A percentile compares a stretch with the other conserved stretches of the same genome.
Conservation (phyloP, 1,140 invertebrate genomes). For the Tetragonula clypearis region DNA sequence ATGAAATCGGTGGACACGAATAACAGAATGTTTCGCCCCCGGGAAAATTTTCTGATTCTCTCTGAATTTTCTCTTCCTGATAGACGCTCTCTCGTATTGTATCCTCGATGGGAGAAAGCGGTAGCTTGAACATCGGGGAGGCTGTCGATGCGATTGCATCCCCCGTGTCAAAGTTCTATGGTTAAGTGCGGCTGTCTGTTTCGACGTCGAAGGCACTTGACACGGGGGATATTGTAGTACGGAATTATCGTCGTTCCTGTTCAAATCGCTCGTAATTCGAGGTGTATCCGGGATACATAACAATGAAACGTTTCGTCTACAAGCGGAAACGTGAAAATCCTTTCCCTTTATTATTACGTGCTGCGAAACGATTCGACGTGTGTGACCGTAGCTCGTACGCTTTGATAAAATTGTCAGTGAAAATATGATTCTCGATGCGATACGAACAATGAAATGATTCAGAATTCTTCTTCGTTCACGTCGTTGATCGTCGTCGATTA, state of each 20-base stretch:
- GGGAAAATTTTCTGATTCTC: slow-evolving; percentile 27
- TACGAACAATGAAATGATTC: too few species aligned
- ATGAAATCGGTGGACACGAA: slow-evolving; percentile 28
- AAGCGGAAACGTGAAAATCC: neutral
- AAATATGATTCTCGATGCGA: too few species aligned
- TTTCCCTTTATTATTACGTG: neutral
- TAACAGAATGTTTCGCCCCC: slow-evolving; percentile 1
- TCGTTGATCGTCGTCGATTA: too few species aligned
- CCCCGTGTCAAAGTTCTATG: slow-evolving; percentile 13
- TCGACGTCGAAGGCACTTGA: slow-evolving; percentile 27
- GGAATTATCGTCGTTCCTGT: neutral
- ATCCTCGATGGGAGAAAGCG: neutral
- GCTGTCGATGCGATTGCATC: slow-evolving; percentile 30
- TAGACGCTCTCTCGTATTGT: slow-evolving; percentile 58
- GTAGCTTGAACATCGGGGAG: slow-evolving; percentile 57
- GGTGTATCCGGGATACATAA: neutral
- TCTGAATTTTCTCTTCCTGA: slow-evolving; percentile 48
- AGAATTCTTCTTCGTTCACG: too few species aligned
- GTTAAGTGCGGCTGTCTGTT: slow-evolving; percentile 43
- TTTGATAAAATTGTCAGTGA: too few species aligned
- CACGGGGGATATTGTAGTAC: neutral
- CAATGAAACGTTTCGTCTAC: too few species aligned
- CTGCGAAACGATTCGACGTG: neutral
- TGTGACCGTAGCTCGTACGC: too few species aligned
- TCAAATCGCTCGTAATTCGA: slow-evolving; percentile 5